Percentiles rank a stretch among this genome's conserved stretches.
phyloP scores from a whole-genome alignment of 2,797 vertebrate genomes.

The Platyrinchus mystaceus region DNA sequence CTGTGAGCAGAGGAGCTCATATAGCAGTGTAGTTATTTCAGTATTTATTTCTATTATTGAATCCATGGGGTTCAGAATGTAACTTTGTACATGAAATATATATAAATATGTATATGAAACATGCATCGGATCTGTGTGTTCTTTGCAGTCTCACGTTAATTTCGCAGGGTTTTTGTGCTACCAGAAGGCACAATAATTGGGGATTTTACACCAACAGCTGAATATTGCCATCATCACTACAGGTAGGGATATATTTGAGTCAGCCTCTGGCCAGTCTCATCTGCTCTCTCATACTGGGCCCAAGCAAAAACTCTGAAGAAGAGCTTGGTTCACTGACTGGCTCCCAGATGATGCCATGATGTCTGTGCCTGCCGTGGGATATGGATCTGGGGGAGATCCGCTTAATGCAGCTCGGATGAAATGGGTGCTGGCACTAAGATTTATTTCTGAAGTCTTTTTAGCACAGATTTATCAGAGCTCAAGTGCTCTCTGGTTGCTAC shows the following conservation, averaged over 20 bases:
- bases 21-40: constrained; percentile 89
- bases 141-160: constrained; percentile 33
- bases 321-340: neutral
- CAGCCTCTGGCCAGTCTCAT: accelerated
- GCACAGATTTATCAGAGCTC: neutral
- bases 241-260: no score
- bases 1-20: constrained; percentile 76
- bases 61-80: constrained; percentile 96
- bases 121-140: constrained; percentile 61
- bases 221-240: neutral
- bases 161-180: neutral
- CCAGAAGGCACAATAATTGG: neutral
- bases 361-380: no score
- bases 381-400: neutral
- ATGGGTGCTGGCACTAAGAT: neutral
- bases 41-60: constrained; percentile 98
- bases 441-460: neutral
- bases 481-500: accelerated
- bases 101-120: constrained; percentile 93
- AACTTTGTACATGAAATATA: constrained; percentile 97
- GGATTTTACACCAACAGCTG: neutral
- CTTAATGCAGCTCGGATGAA: neutral
- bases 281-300: neutral
- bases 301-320: neutral
- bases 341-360: neutral